Percentiles rank a stretch among this genome's conserved stretches.
Evolutionary conservation across 1,140 invertebrate species (phyloP).

Genomic region (Stenopsyche tienmushanensis): DNA sequence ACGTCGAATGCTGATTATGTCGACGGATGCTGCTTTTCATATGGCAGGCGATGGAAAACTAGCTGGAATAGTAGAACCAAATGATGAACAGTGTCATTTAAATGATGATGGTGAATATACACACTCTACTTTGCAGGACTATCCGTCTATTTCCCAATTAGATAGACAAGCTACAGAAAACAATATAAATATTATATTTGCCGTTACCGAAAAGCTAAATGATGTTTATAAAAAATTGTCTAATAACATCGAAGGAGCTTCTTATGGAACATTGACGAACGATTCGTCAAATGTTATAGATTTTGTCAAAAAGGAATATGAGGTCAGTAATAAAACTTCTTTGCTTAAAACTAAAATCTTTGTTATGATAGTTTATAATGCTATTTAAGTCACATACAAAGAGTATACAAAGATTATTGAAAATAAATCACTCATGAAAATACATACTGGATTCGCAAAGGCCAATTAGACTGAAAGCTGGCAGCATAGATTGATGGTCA

Average conservation of each 20-base stretch:
- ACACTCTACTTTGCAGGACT: conserved; percentile 63
- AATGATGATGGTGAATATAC: conserved; percentile 66
- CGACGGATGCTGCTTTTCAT: conserved; percentile 63
- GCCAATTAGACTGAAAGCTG: too few relatives aligned
- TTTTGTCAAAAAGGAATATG: conserved; percentile 71
- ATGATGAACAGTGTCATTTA: conserved; percentile 82
- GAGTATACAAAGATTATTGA: too few relatives aligned
- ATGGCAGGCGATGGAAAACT: conserved; percentile 69
- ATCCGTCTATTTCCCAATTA: conserved; percentile 68
- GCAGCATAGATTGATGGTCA: too few relatives aligned
- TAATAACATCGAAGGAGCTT: conserved; percentile 63
- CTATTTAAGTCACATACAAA: too few relatives aligned
- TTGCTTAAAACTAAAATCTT: not conserved
- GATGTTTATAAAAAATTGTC: conserved; percentile 67
- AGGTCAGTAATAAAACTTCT: conserved; percentile 57
- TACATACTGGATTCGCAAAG: too few relatives aligned
- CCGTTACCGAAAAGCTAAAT: conserved; percentile 67
- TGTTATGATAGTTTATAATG: not conserved
- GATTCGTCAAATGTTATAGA: conserved; percentile 76
- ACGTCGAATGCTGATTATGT: conserved; percentile 62
- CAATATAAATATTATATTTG: conserved; percentile 83
- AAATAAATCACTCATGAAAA: too few relatives aligned
- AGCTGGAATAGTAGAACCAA: conserved; percentile 81
- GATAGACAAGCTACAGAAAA: conserved; percentile 69
- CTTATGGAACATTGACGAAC: conserved; percentile 62